Evolutionary conservation across 2,888 invertebrate genomes (phyloP).

Genomic region (Eupithecia insigniata): DNA sequence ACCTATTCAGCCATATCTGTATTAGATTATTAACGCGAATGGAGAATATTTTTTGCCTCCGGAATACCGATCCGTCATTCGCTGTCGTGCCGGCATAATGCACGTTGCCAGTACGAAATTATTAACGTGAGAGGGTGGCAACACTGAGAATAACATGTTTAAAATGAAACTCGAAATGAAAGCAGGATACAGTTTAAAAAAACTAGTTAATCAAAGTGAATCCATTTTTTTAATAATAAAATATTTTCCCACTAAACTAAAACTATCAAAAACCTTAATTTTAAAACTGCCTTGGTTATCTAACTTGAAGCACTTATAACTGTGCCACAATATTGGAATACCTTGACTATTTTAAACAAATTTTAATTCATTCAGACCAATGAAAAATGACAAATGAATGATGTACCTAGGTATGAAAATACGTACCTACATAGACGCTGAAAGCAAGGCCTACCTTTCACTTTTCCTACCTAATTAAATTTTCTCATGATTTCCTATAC

Average conservation of each 20-base stretch:
- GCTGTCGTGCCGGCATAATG: slow-evolving; percentile 66
- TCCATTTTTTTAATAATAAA: too few species aligned
- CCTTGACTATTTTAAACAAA: too few species aligned
- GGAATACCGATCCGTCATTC: slow-evolving; percentile 65
- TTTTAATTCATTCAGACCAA: too few species aligned
- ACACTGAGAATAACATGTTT: slow-evolving; percentile 17
- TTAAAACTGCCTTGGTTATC: background rate
- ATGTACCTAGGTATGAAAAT: too few species aligned
- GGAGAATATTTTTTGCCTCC: slow-evolving; percentile 49
- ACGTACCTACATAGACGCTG: background rate
- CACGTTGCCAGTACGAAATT: slow-evolving; percentile 65
- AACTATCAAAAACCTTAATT: background rate
- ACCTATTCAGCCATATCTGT: slow-evolving; percentile 38
- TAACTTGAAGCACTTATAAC: too few species aligned
- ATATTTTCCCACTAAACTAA: background rate
- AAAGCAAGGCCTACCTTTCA: background rate
- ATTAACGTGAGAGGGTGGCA: slow-evolving; percentile 53
- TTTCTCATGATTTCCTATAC: background rate
- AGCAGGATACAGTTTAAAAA: background rate
- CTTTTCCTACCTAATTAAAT: background rate
- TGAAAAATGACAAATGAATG: too few species aligned
- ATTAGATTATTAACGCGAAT: slow-evolving; percentile 39
- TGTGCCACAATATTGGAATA: too few species aligned
- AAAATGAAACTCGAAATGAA: background rate
- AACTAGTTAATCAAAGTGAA: too few species aligned